Evolutionary conservation across 2,888 invertebrate genomes (phyloP).

Genomic region (Erpobdella octoculata): DNA sequence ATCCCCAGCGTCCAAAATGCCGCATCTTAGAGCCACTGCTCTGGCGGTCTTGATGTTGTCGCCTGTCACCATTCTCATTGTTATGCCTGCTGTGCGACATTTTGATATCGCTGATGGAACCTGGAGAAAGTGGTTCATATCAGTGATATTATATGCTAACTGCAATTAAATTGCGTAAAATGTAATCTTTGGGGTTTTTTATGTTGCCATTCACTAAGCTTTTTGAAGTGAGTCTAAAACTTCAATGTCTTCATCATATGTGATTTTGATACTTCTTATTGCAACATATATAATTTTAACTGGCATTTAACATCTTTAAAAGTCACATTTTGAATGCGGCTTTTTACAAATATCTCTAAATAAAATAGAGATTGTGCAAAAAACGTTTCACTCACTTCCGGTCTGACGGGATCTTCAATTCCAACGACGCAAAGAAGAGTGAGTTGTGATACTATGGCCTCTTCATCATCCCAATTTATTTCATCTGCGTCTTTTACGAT

Average conservation of each 20-base stretch:
- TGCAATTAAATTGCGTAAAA: too few species aligned
- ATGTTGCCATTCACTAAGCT: too few species aligned
- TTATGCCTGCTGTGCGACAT: constrained; percentile 24
- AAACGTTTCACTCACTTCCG: constrained; percentile 13
- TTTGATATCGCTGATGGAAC: constrained; percentile 20
- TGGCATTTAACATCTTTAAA: too few species aligned
- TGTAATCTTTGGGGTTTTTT: too few species aligned
- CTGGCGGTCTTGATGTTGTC: constrained; percentile 28
- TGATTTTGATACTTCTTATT: too few species aligned
- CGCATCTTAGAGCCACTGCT: constrained; percentile 24
- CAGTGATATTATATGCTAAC: too few species aligned
- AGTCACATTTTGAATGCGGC: too few species aligned
- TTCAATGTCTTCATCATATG: too few species aligned
- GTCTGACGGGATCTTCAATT: constrained; percentile 27
- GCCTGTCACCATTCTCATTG: constrained; percentile 29
- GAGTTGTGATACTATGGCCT: constrained; percentile 11
- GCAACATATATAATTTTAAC: too few species aligned
- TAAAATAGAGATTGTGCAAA: neutral
- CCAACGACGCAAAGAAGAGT: constrained; percentile 23
- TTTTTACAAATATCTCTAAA: too few species aligned
- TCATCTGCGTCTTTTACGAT: constrained; percentile 3
- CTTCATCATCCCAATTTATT: constrained; percentile 27
- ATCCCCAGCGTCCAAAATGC: constrained; percentile 16
- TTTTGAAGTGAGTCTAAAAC: too few species aligned
- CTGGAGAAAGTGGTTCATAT: too few species aligned